These are phyloP conservation scores for Acleris holmiana DNA, from an alignment of 2,888 invertebrate genomes.

Conservation along the genomic window DNA sequence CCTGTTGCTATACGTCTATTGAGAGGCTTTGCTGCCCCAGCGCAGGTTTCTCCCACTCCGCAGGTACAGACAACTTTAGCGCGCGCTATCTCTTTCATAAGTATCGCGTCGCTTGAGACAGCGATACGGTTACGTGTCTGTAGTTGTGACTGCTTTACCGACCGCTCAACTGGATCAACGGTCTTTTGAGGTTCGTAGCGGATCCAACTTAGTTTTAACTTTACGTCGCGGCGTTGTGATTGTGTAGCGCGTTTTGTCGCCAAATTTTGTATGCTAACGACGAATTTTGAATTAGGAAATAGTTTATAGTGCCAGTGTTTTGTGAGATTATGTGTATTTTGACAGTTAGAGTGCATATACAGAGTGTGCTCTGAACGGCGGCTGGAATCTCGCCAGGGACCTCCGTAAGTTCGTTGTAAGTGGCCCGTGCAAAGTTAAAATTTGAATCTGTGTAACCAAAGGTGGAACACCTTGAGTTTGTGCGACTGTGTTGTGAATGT, in stretches of 20 bases:
- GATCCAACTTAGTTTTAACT: conserved; percentile 80
- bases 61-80: conserved; percentile 51
- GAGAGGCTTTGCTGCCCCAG: conserved; percentile 71
- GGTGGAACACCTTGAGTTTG: conserved; percentile 62
- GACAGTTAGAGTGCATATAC: conserved; percentile 53
- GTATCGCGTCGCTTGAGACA: conserved; percentile 52
- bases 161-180: conserved; percentile 81
- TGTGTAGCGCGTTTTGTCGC: conserved; percentile 66
- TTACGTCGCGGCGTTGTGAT: conserved; percentile 71
- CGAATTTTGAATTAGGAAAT: conserved; percentile 59
- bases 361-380: conserved; percentile 72
- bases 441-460: conserved; percentile 72
- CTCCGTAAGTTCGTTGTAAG: conserved; percentile 75
- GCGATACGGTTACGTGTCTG: conserved; percentile 43
- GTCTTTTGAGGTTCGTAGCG: conserved; percentile 76
- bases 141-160: conserved; percentile 66
- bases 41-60: conserved; percentile 77
- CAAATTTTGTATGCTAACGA: conserved; percentile 69
- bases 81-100: conserved; percentile 52
- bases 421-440: conserved; percentile 74
- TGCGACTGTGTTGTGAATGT: conserved; percentile 65
- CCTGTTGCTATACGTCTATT: conserved; percentile 73
- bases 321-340: conserved; percentile 51
- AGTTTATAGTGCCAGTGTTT: conserved; percentile 56
- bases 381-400: conserved; percentile 76